Base-by-base conservation (phyloP, 2,113 vertebrate species). In the Penelope pileata region DNA sequence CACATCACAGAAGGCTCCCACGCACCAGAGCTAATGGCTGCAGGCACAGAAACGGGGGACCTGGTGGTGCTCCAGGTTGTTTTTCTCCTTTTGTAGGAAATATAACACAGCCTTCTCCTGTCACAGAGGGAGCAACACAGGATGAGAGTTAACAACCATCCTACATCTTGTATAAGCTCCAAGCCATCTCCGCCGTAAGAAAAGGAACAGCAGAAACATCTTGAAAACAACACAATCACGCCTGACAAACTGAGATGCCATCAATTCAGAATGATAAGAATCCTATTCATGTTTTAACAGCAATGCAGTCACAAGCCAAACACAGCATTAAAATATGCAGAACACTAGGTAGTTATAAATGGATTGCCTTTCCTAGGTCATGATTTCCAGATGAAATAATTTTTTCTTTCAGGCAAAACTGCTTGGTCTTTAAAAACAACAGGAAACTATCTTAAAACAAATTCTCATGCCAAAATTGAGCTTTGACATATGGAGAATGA, bases 381-480 rank as follows among this genome's bases (percentile, higher is more conserved):
- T 51, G 73, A 94, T 86, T 95, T 95, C 86, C 90, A 91, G 86
- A 84, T 82, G 85, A 92, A 95, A 96, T 68, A 68, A 84, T 79
- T 58, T 84, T 91, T 93, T 90, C 79, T 90, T 94, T 81, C 14
- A 75, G 16, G 69, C 54, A 77, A 91, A 91, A 50, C 60, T 18
- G 48, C 30, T 63, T 68, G 30, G 32, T 63, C 76, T 60, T 90
- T 73, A 68, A 51, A 80, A 66, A 30, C 60, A 90, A 58, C 62
- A 42, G 42, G 76, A 87, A 91, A 88, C 77, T 75, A 89, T 64
- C 58, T 83, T 38, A 69, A 85, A 92, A 93, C 50, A 42, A 92
- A 93, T 85, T 77, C 59, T 27, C 43, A 79, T 77, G 66, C 56
- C 68, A 86, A 75, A 93, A 75, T 34, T 23, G 30, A 76, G 89